A percentile compares a stretch with the other conserved stretches of the same genome.
Evolutionary conservation across 2,113 vertebrate genomes (phyloP).

Genomic region (Apaloderma vittatum): DNA sequence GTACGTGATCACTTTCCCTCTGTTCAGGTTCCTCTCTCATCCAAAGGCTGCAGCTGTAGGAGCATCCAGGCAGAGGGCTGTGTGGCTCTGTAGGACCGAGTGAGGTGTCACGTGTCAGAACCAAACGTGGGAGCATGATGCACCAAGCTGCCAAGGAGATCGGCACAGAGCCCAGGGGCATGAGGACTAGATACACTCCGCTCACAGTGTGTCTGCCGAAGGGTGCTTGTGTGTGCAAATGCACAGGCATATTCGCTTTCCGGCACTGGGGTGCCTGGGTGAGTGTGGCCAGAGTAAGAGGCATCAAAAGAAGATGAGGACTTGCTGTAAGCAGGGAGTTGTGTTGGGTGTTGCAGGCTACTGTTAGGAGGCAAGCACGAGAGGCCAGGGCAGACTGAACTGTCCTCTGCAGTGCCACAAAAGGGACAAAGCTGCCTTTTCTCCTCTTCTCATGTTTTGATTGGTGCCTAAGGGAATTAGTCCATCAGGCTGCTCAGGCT

Average conservation of each 20-base stretch:
- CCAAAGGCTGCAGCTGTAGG: background rate
- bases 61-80: rapidly evolving
- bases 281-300: background rate
- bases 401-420: background rate
- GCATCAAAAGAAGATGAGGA: background rate
- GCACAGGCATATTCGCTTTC: background rate
- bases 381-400: background rate
- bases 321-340: background rate
- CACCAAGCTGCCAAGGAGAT: background rate
- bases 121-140: rapidly evolving
- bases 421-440: background rate
- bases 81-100: background rate
- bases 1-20: constrained; percentile 78
- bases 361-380: background rate
- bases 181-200: background rate
- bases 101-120: background rate
- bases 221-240: rapidly evolving
- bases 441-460: background rate
- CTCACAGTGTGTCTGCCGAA: rapidly evolving
- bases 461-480: background rate
- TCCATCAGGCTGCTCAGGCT: background rate
- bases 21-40: background rate
- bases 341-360: background rate
- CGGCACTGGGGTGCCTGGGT: background rate
- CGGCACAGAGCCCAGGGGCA: background rate